These are phyloP conservation scores for Drosophila mimetica DNA, from an alignment of 2,888 invertebrate species.

Conservation along the genomic window DNA sequence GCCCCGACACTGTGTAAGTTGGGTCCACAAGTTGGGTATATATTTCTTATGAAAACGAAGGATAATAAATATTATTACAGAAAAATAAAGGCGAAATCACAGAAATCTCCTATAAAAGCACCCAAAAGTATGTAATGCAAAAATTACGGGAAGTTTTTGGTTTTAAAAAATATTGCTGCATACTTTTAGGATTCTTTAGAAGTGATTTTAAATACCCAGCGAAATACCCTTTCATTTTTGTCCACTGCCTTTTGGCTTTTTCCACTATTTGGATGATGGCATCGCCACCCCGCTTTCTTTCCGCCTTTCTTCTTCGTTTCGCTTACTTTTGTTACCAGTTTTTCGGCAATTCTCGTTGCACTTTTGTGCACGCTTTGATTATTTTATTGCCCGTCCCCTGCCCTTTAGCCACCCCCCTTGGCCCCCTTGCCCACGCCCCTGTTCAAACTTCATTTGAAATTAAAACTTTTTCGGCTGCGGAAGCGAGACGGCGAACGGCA, in stretches of 20 bases:
- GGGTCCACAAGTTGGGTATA: not conserved
- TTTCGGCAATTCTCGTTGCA: slow-evolving; percentile 73
- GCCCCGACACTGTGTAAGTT: slow-evolving; percentile 13
- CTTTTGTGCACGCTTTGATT: slow-evolving; percentile 75
- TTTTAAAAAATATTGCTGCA: no score
- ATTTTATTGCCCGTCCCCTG: slow-evolving; percentile 67
- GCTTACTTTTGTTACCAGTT: slow-evolving; percentile 68
- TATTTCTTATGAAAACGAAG: no score
- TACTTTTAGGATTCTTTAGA: no score
- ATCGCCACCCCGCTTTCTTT: slow-evolving; percentile 8
- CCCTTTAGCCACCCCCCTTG: not conserved
- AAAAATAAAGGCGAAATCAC: not conserved
- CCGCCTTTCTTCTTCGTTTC: slow-evolving; percentile 22
- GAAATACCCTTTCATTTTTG: slow-evolving; percentile 1
- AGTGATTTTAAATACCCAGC: no score
- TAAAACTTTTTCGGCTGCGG: slow-evolving; percentile 62
- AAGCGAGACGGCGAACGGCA: slow-evolving; percentile 15
- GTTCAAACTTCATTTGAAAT: slow-evolving; percentile 74
- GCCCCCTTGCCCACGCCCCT: slow-evolving; percentile 11
- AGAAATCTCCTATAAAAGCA: no score
- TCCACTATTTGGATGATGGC: slow-evolving; percentile 22
- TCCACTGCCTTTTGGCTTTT: slow-evolving; percentile 26
- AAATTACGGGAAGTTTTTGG: not conserved
- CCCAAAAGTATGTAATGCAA: not conserved
- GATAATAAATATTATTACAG: not conserved